A percentile compares a stretch with the other conserved stretches of the same genome.
Conservation (phyloP, 2,797 vertebrate genomes). For the Centroberyx gerrardi region DNA sequence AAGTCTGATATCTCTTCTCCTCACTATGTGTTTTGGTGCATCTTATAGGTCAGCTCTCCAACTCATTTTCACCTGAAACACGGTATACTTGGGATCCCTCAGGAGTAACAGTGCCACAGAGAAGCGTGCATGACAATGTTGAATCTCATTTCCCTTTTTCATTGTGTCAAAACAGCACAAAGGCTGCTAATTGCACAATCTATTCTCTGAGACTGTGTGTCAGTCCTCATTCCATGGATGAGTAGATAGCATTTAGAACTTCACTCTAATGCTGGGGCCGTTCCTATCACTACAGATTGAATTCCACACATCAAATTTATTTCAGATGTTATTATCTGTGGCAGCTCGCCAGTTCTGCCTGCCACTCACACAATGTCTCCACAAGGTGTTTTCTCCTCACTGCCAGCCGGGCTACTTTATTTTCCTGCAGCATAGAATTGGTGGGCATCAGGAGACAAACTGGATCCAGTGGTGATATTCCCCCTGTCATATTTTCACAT, state of each 20-base stretch:
- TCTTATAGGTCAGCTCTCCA: slow-evolving; percentile 33
- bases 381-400: slow-evolving; percentile 76
- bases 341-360: slow-evolving; percentile 84
- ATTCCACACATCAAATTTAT: slow-evolving; percentile 87
- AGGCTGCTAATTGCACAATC: slow-evolving; percentile 85
- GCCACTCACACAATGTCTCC: slow-evolving; percentile 79
- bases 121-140: slow-evolving; percentile 69
- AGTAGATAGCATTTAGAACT: slow-evolving; percentile 85
- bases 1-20: slow-evolving; percentile 9
- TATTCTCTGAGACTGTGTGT: slow-evolving; percentile 83
- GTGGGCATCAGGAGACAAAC: slow-evolving; percentile 44
- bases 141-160: slow-evolving; percentile 82
- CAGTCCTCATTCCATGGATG: slow-evolving; percentile 86
- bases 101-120: slow-evolving; percentile 61
- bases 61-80: slow-evolving; percentile 68
- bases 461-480: slow-evolving; percentile 45
- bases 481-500: slow-evolving; percentile 46
- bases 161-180: slow-evolving; percentile 84
- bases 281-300: slow-evolving; percentile 84
- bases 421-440: slow-evolving; percentile 57
- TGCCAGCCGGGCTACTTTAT: slow-evolving; percentile 59
- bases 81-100: slow-evolving; percentile 58
- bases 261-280: slow-evolving; percentile 80
- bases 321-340: slow-evolving; percentile 87
- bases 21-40: slow-evolving; percentile 26